Evolutionary conservation across 2,797 vertebrate species (phyloP).

Genomic region (Pseudochaenichthys georgianus): DNA sequence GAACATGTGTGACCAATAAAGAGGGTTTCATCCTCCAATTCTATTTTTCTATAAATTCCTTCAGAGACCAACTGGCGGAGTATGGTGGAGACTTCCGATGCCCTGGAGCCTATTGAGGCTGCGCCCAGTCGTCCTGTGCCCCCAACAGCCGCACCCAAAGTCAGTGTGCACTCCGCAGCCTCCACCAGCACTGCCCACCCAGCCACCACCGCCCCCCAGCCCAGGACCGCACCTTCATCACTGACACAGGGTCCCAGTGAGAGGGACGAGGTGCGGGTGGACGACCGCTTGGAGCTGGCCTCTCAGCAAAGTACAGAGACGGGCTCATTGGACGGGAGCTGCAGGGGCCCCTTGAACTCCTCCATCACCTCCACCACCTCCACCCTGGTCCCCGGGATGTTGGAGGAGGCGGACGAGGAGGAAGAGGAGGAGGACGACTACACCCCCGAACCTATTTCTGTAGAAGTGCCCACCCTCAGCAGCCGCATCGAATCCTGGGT

Average conservation of each 20-base stretch:
- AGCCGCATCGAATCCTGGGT: constrained; percentile 99
- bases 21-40: no score
- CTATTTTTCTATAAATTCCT: constrained; percentile 7
- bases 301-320: constrained; percentile 99
- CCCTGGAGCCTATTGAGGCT: constrained; percentile 88
- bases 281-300: constrained; percentile 95
- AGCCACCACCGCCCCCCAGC: constrained; percentile 64
- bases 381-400: constrained; percentile 96
- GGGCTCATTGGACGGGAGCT: constrained; percentile 96
- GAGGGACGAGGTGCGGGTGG: constrained; percentile 90
- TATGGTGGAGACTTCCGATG: constrained; percentile 96
- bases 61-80: constrained; percentile 98
- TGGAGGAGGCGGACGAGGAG: constrained; percentile 96
- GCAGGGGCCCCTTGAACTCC: constrained; percentile 93
- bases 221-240: constrained; percentile 49
- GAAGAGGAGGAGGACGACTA: constrained; percentile 97
- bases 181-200: constrained; percentile 10
- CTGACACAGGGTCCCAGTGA: constrained; percentile 69
- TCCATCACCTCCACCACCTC: constrained; percentile 98
- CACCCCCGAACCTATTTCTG: constrained; percentile 91
- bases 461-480: constrained; percentile 93
- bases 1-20: no score
- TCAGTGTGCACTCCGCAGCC: constrained; percentile 57
- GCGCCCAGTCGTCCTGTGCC: constrained; percentile 78
- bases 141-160: constrained; percentile 63